A percentile compares a stretch with the other conserved stretches of the same genome.
These are phyloP conservation scores for Asbolus verrucosus DNA, from an alignment of 1,140 invertebrate species.

Conservation along the genomic window DNA sequence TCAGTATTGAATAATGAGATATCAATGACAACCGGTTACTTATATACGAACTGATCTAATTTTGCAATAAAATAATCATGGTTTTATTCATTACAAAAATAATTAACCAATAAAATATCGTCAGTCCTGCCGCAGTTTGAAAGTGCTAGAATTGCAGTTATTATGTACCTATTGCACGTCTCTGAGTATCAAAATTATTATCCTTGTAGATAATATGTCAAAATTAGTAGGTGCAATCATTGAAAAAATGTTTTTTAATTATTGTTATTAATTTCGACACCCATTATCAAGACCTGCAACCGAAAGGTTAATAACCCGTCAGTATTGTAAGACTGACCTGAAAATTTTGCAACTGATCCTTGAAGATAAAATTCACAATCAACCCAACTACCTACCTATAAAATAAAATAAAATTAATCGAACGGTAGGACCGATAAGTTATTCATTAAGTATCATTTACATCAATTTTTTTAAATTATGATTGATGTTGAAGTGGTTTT, in stretches of 20 bases:
- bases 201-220: not conserved
- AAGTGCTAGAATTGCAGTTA: conserved; percentile 16
- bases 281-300: conserved; percentile 6
- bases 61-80: conserved; percentile 27
- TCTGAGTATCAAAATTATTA: too few relatives aligned
- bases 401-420: too few relatives aligned
- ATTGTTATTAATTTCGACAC: conserved; percentile 18
- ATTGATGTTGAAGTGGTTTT: too few relatives aligned
- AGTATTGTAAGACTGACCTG: conserved; percentile 26
- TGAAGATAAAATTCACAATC: conserved; percentile 17
- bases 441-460: too few relatives aligned
- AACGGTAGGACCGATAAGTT: too few relatives aligned
- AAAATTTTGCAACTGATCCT: conserved; percentile 34
- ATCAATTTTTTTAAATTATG: too few relatives aligned
- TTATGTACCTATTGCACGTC: too few relatives aligned
- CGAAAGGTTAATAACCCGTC: conserved; percentile 23
- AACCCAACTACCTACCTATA: conserved; percentile 17
- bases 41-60: conserved; percentile 18
- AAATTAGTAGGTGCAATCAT: not conserved
- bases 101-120: not conserved
- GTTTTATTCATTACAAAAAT: conserved; percentile 29
- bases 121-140: not conserved
- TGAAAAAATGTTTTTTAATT: conserved; percentile 3
- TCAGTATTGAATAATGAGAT: not conserved
- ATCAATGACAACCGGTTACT: conserved; percentile 32